Conservation (phyloP, 2,888 invertebrate genomes). For the Muschampia plurimacula region DNA sequence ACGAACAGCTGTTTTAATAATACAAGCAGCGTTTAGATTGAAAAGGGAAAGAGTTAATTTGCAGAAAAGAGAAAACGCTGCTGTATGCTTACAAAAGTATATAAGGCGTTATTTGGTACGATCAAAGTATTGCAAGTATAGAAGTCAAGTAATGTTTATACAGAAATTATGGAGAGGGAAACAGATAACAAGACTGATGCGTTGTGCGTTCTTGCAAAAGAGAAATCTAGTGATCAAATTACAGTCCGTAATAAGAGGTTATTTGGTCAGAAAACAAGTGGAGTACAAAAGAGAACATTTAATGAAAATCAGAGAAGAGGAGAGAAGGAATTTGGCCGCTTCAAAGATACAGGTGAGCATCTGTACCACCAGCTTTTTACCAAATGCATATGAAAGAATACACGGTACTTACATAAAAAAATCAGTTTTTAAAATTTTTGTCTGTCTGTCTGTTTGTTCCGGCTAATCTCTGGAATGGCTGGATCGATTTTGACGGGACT, state of each 20-base stretch:
- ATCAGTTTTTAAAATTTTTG: too few species aligned
- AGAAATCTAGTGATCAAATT: constrained; percentile 62
- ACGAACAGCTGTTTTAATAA: constrained; percentile 55
- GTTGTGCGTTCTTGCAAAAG: constrained; percentile 65
- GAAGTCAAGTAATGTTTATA: constrained; percentile 59
- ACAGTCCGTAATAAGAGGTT: constrained; percentile 78
- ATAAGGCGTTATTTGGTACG: constrained; percentile 62
- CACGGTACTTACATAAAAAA: too few species aligned
- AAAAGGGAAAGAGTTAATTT: constrained; percentile 53
- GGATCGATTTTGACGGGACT: too few species aligned
- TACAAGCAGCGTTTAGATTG: constrained; percentile 73
- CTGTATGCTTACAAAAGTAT: constrained; percentile 68
- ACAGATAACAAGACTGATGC: constrained; percentile 64
- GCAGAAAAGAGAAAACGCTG: constrained; percentile 58
- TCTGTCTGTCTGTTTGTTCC: too few species aligned
- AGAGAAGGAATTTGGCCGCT: constrained; percentile 81
- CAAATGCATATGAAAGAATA: too few species aligned
- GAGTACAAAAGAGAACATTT: constrained; percentile 72
- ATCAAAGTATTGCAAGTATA: constrained; percentile 59
- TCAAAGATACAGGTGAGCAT: constrained; percentile 86
- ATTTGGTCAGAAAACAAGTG: constrained; percentile 77
- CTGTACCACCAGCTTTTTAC: too few species aligned
- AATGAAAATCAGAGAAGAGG: constrained; percentile 70
- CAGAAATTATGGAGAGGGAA: constrained; percentile 77
- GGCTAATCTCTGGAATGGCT: too few species aligned